Base-by-base conservation (phyloP, 92 coral and sea anemone species). In the Porites cylindrica region DNA sequence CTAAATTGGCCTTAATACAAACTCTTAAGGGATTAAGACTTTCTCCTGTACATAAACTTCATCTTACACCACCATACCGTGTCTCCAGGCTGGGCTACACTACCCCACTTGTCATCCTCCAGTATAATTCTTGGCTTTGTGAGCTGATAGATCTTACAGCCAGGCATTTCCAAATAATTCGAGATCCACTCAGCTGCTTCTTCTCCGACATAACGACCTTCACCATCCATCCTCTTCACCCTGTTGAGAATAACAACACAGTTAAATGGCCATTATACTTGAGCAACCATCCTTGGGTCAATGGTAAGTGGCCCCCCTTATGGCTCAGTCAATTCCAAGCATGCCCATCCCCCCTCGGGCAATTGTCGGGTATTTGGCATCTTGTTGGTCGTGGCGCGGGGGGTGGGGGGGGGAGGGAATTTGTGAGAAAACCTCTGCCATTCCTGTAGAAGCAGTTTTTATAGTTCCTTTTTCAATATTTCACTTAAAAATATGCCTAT, bases 101-200 rank as follows among this genome's bases (percentile, higher is more conserved):
- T 83, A 1, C 78, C 75, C 96, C 96, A 94, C n/a, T 64, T 75
- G 0, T 76, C 23, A 56, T 94, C 94, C 10, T 72, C 88, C 58
- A 64, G 79, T 29, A 89, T 62, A 12, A 86, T 24, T 32, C 93
- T 76, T 13, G 93, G 89, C 74, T 82, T 75, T 11, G 91, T 47
- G 12, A 88, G 72, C 51, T 74, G 71, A 59, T 85, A 94, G 71
- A 94, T 59, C 50, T 85, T 85, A 17, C 74, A 85, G 32, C 96
- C 94, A 53, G 90, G 72, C 68, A 76, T 89, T 18, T 88, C 87
- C 26, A 94, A 77, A 70, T 26, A 94, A 43, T 72, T 78, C 6
- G 90, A 84, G 72, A 91, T 85, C 96, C 96, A 94, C 29, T 85
- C 65, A 1, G 93, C 84, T 24, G 88, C 93, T 53, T 88, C 93